Percentiles rank a stretch among this genome's conserved stretches.
Evolutionary conservation across 2,113 vertebrate species (phyloP).

Genomic region (Macroglossus sobrinus): DNA sequence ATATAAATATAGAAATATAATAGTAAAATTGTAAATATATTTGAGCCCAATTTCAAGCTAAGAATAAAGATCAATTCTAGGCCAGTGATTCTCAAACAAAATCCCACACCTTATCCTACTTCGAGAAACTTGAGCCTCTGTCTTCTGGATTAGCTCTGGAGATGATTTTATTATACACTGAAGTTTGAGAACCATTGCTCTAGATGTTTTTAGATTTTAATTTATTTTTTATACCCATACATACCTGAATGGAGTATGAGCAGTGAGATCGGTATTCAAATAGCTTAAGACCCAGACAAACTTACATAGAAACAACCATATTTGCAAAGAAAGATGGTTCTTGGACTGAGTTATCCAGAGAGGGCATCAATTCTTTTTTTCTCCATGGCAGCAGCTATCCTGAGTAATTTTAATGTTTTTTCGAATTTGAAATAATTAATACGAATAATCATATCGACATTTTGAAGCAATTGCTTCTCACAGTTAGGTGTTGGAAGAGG

Average conservation of each 20-base stretch:
- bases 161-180: not conserved
- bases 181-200: not conserved
- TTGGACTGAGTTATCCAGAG: not conserved
- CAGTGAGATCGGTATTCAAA: not conserved
- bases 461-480: not conserved
- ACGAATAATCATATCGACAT: not conserved
- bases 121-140: not conserved
- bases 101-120: not conserved
- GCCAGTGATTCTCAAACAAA: not conserved
- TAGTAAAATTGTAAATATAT: not conserved
- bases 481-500: not conserved
- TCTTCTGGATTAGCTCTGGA: not conserved
- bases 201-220: not conserved
- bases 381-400: not conserved
- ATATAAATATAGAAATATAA: not conserved
- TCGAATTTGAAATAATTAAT: not conserved
- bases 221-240: not conserved
- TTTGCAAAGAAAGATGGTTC: not conserved
- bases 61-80: not conserved
- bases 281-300: not conserved
- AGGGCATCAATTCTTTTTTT: not conserved
- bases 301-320: not conserved
- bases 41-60: not conserved
- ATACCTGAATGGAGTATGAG: not conserved
- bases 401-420: not conserved